Base-by-base conservation (phyloP, 2,888 invertebrate genomes). In the Coenonympha glycerion region DNA sequence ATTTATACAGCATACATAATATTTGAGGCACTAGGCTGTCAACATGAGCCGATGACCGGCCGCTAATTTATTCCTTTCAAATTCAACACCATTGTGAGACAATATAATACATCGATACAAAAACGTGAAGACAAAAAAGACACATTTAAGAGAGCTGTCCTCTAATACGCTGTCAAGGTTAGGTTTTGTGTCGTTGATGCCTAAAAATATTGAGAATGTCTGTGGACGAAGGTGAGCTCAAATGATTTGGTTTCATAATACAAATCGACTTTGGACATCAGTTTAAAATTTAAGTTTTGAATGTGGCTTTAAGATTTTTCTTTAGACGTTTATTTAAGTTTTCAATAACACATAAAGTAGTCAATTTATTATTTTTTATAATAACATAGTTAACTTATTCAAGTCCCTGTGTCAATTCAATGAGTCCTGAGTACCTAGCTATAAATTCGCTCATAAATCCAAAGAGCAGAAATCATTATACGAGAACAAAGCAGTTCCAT, bases 21-120 rank as follows among this genome's bases (percentile, higher is more conserved):
- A 24, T 24, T 6, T 6, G 8, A 8, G 24, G 9, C 24, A 24
- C 24, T 55, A 42, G 42, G 42, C 26, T 49, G 36, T 30, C 34
- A 49, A 41, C 41, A 9, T 33, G 19, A 41, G 59, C 36, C 54
- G 71, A 70, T 70, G 81, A 79, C 81, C 80, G 69, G 46, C 22
- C 58, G 65, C 64, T 77, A 81, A 82, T 82, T 63, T 82, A 81
- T 84, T 80, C 81, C 74, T 78, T 82, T 75, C 75, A 82, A 79
- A 73, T 66, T 67, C 67, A 63, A 64, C 63, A 68, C 65, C 69
- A 76, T 76, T 79, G 74, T 76, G 69, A 76, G 72, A 75, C 76
- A 74, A 73, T 75, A 78, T 76, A 69, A 78, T 76, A 69, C 76
- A 73, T 76, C 65, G 69, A 68, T 65, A 68, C 75, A 83, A 83